These are phyloP conservation scores for Otus sunia DNA, from an alignment of 2,113 vertebrate genomes.

Conservation along the genomic window DNA sequence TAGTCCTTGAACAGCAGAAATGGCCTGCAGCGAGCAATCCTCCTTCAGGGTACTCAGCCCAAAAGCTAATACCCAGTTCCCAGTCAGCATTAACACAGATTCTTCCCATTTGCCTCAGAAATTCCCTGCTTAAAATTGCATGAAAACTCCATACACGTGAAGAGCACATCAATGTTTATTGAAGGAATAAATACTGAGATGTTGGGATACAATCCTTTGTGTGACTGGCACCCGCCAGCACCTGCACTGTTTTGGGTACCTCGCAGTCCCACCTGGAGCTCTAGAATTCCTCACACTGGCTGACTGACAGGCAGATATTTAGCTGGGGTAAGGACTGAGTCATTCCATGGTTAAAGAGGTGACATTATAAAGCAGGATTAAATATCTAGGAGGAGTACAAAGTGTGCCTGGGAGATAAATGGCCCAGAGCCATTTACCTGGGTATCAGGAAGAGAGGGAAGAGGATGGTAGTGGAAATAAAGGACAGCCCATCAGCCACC, in stretches of 20 bases:
- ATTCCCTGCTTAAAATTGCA: neutral
- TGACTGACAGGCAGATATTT: neutral
- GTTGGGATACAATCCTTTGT: neutral
- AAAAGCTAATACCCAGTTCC: neutral
- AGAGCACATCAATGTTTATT: neutral
- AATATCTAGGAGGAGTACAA: neutral
- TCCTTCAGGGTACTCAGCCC: neutral
- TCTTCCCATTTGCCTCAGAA: neutral
- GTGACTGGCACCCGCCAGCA: neutral
- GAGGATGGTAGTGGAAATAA: neutral
- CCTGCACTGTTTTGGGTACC: neutral
- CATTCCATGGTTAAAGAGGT: neutral
- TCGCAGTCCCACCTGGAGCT: accelerated
- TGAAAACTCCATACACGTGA: neutral
- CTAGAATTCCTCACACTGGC: neutral
- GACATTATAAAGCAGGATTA: neutral
- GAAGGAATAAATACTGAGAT: neutral
- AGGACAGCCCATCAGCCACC: neutral
- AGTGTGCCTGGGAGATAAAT: neutral
- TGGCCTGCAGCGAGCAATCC: neutral
- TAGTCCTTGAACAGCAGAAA: neutral
- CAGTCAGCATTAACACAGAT: neutral
- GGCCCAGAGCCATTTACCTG: neutral
- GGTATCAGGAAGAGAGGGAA: neutral
- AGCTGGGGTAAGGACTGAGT: neutral